Base-by-base conservation (phyloP, 2,797 vertebrate genomes). In the Eupleurogrammus muticus region DNA sequence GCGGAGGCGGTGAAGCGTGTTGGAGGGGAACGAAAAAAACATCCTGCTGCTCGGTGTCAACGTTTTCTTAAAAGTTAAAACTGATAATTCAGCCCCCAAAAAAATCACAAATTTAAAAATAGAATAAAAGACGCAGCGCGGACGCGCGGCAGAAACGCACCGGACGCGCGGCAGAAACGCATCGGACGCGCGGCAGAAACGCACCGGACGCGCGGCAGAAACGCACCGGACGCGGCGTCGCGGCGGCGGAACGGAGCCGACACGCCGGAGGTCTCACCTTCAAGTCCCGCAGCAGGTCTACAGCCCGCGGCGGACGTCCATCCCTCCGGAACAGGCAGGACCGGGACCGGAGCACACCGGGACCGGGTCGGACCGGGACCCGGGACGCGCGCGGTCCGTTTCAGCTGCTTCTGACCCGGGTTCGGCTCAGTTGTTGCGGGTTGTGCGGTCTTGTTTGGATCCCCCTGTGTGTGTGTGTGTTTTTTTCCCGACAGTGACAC, bases 191-290 rank as follows among this genome's bases (percentile, higher is more conserved):
- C n/a, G n/a, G n/a, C n/a, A n/a, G n/a, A n/a, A n/a, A n/a, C n/a
- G n/a, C n/a, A n/a, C n/a, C n/a, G n/a, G n/a, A n/a, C n/a, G n/a
- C n/a, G n/a, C n/a, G n/a, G n/a, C n/a, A n/a, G n/a, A n/a, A n/a
- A n/a, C n/a, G n/a, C n/a, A n/a, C n/a, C n/a, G n/a, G 6, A 28
- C 3, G 28, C 28, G 28, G 28, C 28, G 28, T 3, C 28, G 28
- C 6, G 28, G 3, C 3, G 28, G 28, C 58, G 66, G 23, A 68
- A 74, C 35, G 55, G 77, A 77, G 83, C 70, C 69, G 75, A 70
- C 21, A 64, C 67, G 51, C 56, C 60, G 24, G 62, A 66, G 69
- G 54, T 73, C 90, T 94, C 83, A 95, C 94, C 94, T 90, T 94
- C 90, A 90, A n/a, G 86, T 86, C 82, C 92, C 77, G 79, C 85